Evolutionary conservation across 1,140 invertebrate genomes (phyloP).

Genomic region (Aporrectodea caliginosa): DNA sequence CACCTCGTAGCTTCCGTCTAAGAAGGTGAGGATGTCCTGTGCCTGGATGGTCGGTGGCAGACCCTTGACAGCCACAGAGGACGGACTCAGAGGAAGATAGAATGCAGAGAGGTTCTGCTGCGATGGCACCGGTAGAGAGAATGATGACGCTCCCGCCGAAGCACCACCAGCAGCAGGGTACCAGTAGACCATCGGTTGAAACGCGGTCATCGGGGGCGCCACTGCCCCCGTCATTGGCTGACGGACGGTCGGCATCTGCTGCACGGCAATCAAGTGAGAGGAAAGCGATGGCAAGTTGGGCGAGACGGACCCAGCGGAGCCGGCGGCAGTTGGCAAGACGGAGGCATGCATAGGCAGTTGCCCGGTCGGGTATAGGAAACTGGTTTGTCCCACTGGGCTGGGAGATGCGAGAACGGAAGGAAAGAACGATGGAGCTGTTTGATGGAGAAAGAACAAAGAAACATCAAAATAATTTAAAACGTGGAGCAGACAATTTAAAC

Average conservation of each 20-base stretch:
- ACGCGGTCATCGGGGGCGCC: not conserved
- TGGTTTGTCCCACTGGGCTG: too few species aligned
- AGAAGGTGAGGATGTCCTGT: conserved; percentile 57
- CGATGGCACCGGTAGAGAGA: too few species aligned
- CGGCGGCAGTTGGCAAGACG: not conserved
- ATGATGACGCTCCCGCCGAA: too few species aligned
- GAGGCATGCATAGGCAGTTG: too few species aligned
- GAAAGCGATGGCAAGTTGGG: conserved; percentile 51
- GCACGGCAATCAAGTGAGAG: conserved; percentile 57
- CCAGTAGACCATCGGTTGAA: conserved; percentile 64
- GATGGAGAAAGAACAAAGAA: not conserved
- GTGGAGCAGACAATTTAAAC: too few species aligned
- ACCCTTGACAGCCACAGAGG: conserved; percentile 58
- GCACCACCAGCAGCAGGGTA: conserved; percentile 62
- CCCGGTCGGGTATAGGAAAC: not conserved
- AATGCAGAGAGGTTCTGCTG: not conserved
- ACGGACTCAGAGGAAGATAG: conserved; percentile 52
- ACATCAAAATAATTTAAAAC: too few species aligned
- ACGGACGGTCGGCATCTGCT: not conserved
- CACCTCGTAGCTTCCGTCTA: conserved; percentile 58
- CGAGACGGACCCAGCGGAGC: not conserved
- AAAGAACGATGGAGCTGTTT: not conserved
- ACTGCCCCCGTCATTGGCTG: not conserved
- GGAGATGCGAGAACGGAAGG: not conserved
- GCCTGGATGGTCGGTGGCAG: conserved; percentile 54